A percentile compares a stretch with the other conserved stretches of the same genome.
Conservation (phyloP, 2,797 vertebrate species). For the Diplodus puntazzo region DNA sequence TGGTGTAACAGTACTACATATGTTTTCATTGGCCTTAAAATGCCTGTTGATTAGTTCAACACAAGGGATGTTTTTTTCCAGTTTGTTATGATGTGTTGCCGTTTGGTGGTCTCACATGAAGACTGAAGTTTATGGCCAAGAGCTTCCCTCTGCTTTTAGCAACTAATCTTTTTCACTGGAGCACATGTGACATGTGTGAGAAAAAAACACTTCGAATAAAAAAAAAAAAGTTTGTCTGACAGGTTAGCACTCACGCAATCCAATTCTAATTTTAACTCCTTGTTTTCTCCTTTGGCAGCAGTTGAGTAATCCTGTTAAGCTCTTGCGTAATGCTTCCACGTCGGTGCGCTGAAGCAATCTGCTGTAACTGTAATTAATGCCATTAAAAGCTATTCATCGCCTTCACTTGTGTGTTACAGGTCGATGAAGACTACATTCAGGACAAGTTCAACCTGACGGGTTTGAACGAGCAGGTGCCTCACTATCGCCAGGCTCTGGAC, state of each 20-base stretch:
- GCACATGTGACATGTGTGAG: not conserved
- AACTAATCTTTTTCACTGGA: not conserved
- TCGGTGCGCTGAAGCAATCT: constrained; percentile 6
- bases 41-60: not conserved
- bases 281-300: constrained; percentile 36
- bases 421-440: constrained; percentile 96
- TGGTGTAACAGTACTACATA: not conserved
- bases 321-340: constrained; percentile 49
- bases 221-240: constrained; percentile 3
- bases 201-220: constrained; percentile 13
- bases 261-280: constrained; percentile 51
- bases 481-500: constrained; percentile 93
- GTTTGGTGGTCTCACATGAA: not conserved
- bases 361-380: constrained; percentile 26
- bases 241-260: constrained; percentile 4
- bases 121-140: not conserved
- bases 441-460: constrained; percentile 96
- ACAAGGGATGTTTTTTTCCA: not conserved
- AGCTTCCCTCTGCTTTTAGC: not conserved
- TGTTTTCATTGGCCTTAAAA: not conserved
- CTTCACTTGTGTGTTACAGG: constrained; percentile 75
- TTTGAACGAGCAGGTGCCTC: constrained; percentile 94
- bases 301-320: constrained; percentile 57
- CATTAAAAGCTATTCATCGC: constrained; percentile 31
- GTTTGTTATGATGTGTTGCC: not conserved